A percentile compares a stretch with the other conserved stretches of the same genome.
Evolutionary conservation across 2,113 vertebrate genomes (phyloP).

Genomic region (Natator depressus): DNA sequence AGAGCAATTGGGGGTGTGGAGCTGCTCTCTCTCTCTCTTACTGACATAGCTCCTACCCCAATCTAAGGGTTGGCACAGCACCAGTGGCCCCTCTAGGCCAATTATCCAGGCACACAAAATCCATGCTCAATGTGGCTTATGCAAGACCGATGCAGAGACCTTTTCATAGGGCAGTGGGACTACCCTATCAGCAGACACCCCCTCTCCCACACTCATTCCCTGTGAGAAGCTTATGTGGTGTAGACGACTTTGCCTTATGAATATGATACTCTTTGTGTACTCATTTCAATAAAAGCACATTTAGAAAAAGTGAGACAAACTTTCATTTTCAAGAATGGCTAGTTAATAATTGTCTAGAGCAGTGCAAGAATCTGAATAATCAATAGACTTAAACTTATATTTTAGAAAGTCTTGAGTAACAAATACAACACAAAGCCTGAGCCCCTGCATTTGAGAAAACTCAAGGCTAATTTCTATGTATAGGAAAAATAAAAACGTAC

Average conservation of each 20-base stretch:
- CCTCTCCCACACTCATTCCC: not conserved
- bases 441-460: slow-evolving; percentile 22
- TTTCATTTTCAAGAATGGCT: not conserved
- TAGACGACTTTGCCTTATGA: not conserved
- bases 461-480: not conserved
- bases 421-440: not conserved
- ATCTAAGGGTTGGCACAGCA: fast-evolving
- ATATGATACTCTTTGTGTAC: not conserved
- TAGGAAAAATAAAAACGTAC: slow-evolving; percentile 33
- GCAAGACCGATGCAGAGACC: not conserved
- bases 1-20: not conserved
- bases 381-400: not conserved
- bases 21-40: not conserved
- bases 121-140: not conserved
- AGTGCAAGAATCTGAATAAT: not conserved
- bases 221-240: not conserved
- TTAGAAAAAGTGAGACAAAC: not conserved
- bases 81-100: not conserved
- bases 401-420: not conserved
- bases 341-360: not conserved
- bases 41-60: fast-evolving
- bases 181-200: not conserved
- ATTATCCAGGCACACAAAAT: not conserved
- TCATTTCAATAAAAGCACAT: not conserved
- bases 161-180: not conserved